Percentiles rank a stretch among this genome's conserved stretches.
Conservation (phyloP, 2,113 vertebrate species). For the Rhinogobius similis region DNA sequence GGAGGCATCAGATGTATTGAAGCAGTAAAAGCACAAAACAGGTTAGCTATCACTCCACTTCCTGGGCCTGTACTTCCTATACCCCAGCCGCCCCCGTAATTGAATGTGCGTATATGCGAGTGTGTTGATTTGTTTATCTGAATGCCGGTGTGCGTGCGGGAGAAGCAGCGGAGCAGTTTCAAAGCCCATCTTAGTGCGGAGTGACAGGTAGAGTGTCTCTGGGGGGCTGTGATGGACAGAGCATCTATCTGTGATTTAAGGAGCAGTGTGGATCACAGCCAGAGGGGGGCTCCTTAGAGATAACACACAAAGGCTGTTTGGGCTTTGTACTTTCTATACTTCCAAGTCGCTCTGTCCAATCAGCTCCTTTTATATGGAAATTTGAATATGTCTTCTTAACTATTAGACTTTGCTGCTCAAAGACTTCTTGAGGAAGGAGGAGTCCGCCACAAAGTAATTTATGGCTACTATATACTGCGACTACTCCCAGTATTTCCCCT, state of each 20-base stretch:
- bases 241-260: conserved; percentile 64
- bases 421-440: conserved; percentile 46
- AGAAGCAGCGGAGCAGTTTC: conserved; percentile 42
- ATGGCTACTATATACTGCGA: conserved; percentile 19
- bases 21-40: conserved; percentile 8
- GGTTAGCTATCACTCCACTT: conserved; percentile 27
- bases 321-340: conserved; percentile 67
- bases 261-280: conserved; percentile 58
- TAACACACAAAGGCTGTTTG: conserved; percentile 67
- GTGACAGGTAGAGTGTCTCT: conserved; percentile 71
- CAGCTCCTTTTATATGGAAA: conserved; percentile 62
- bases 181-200: conserved; percentile 54
- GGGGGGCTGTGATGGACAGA: conserved; percentile 69
- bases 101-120: conserved; percentile 1
- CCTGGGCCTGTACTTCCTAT: conserved; percentile 14
- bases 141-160: conserved; percentile 36
- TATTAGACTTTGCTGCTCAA: conserved; percentile 48
- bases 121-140: conserved; percentile 51
- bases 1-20: conserved; percentile 2
- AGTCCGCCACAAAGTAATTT: conserved; percentile 38
- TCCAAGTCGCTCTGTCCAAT: conserved; percentile 61
- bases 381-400: conserved; percentile 61
- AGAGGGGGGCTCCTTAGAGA: conserved; percentile 49
- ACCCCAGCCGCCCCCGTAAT: conserved; percentile 13
- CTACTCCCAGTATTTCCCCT: conserved; percentile 18